These are phyloP conservation scores for Portevinia maculata DNA, from an alignment of 2,888 invertebrate species.

Conservation along the genomic window DNA sequence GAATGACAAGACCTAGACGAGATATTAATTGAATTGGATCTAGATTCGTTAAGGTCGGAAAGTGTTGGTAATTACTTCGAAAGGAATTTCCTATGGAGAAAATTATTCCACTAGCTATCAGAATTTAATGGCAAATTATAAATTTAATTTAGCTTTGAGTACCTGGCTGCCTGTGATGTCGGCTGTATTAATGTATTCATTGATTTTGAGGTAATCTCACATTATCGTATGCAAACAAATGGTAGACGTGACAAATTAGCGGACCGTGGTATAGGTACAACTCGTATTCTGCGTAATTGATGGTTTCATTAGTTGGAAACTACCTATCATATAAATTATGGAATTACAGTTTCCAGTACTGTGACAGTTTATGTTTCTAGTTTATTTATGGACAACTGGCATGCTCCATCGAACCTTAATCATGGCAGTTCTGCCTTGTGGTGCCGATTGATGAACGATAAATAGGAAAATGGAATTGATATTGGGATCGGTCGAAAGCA, in stretches of 20 bases:
- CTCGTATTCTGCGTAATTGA: too few species aligned
- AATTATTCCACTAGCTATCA: slow-evolving; percentile 22
- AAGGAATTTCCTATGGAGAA: slow-evolving; percentile 35
- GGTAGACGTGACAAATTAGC: slow-evolving; percentile 29
- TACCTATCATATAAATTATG: too few species aligned
- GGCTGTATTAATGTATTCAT: slow-evolving; percentile 39
- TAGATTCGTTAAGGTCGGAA: slow-evolving; percentile 56
- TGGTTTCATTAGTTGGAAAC: too few species aligned
- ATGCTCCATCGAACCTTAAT: too few species aligned
- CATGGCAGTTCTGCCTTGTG: too few species aligned
- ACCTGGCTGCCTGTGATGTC: slow-evolving; percentile 1
- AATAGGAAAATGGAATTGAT: too few species aligned
- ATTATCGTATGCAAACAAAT: slow-evolving; percentile 35
- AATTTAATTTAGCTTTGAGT: slow-evolving; percentile 34
- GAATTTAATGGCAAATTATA: slow-evolving; percentile 23
- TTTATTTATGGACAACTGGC: too few species aligned
- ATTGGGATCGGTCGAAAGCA: too few species aligned
- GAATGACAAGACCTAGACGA: slow-evolving; percentile 44
- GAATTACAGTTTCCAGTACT: too few species aligned
- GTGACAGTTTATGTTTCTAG: too few species aligned
- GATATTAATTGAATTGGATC: slow-evolving; percentile 46
- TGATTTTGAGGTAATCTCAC: slow-evolving; percentile 33
- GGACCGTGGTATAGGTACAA: not conserved
- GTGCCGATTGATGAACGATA: too few species aligned
- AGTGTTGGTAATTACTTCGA: slow-evolving; percentile 10